Percentiles rank a stretch among this genome's conserved stretches.
Conservation (phyloP, 1,140 invertebrate genomes). For the Sycophila sp. region DNA sequence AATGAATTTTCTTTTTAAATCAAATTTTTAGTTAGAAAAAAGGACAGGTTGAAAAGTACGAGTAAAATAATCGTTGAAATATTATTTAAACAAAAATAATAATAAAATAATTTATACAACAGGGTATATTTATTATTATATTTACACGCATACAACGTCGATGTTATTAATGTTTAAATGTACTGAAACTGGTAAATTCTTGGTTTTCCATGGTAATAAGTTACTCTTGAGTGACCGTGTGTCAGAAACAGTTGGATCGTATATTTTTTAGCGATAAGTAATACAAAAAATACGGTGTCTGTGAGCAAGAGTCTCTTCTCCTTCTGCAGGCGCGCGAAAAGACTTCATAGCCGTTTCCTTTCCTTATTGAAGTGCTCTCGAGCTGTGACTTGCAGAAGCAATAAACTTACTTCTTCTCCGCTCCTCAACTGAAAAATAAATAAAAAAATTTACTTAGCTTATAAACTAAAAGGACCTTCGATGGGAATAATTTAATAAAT, state of each 20-base stretch:
- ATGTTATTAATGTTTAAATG: neutral
- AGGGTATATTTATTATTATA: too few species aligned
- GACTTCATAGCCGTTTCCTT: neutral
- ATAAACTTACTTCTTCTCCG: neutral
- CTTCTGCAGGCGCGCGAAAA: neutral
- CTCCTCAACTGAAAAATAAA: neutral
- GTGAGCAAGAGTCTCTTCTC: constrained; percentile 16
- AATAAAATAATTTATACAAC: too few species aligned
- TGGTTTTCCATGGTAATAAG: neutral
- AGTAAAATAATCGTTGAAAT: too few species aligned
- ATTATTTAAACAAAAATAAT: too few species aligned
- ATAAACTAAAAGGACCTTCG: too few species aligned
- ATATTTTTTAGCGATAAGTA: neutral
- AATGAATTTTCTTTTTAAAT: too few species aligned
- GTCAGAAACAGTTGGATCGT: neutral
- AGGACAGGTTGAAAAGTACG: too few species aligned
- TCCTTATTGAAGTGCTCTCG: constrained; percentile 4
- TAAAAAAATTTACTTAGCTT: neutral
- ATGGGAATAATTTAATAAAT: too few species aligned
- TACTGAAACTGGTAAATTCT: neutral
- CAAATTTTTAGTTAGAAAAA: too few species aligned
- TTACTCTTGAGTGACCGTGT: neutral
- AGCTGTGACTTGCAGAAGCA: neutral
- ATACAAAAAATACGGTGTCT: constrained; percentile 17
- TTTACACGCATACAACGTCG: too few species aligned